These are phyloP conservation scores for Tenualosa thibaudeaui DNA, from an alignment of 2,797 vertebrate genomes.

Conservation along the genomic window DNA sequence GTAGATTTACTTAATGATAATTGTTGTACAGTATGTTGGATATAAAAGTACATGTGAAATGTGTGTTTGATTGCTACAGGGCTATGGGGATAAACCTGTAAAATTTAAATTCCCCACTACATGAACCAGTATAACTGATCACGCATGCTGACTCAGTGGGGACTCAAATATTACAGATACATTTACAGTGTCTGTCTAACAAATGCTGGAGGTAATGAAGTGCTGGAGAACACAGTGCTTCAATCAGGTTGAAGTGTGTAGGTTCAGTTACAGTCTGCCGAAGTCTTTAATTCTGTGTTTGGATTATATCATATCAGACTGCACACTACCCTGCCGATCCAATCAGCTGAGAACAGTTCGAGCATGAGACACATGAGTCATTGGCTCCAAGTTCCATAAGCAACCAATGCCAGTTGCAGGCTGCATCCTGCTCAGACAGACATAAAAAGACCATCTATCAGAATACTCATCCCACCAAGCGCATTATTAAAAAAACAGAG, in stretches of 20 bases:
- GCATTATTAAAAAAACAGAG: constrained; percentile 49
- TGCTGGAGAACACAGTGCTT: not conserved
- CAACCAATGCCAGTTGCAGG: constrained; percentile 33
- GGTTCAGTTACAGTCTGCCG: not conserved
- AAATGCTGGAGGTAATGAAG: not conserved
- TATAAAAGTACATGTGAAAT: not conserved
- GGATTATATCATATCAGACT: not conserved
- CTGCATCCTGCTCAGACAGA: constrained; percentile 41
- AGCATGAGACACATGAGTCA: not conserved
- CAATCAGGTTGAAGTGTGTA: not conserved
- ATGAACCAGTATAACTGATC: not conserved
- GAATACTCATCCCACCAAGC: constrained; percentile 14
- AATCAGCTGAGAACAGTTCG: too few relatives aligned
- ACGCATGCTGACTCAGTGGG: not conserved
- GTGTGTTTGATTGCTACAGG: not conserved
- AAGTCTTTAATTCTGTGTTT: not conserved
- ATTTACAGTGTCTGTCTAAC: not conserved
- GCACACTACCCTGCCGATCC: not conserved
- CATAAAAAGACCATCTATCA: constrained; percentile 36
- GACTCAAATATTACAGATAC: not conserved
- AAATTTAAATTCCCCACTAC: not conserved
- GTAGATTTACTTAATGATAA: not conserved
- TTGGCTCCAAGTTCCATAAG: not conserved
- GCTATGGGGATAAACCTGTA: not conserved
- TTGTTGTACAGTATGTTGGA: not conserved